Evolutionary conservation across 2,888 invertebrate species (phyloP).

Genomic region (Amorpha juglandis): DNA sequence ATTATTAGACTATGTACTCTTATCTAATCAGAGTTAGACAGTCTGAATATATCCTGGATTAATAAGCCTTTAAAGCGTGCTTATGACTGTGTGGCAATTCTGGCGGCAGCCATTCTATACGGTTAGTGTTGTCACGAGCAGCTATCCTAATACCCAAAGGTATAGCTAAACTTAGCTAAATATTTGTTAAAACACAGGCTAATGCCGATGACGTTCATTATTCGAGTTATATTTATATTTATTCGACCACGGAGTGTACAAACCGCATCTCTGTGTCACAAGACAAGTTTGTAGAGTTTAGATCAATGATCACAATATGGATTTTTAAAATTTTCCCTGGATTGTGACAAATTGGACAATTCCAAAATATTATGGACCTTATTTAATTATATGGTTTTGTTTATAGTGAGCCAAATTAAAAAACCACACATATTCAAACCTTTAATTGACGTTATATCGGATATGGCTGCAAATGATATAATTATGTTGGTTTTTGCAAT

Average conservation of each 20-base stretch:
- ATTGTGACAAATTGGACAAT: not conserved
- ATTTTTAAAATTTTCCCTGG: not conserved
- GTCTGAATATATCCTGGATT: too few species aligned
- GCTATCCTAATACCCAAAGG: conserved; percentile 7
- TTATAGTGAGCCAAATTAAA: not conserved
- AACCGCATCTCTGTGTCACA: not conserved
- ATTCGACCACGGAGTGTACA: not conserved
- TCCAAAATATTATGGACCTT: not conserved
- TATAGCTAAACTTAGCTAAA: conserved; percentile 17
- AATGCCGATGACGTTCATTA: not conserved
- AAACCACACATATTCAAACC: not conserved
- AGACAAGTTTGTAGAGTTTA: not conserved
- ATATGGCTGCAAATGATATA: not conserved
- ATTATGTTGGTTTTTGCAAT: not conserved
- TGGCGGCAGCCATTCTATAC: conserved; percentile 16
- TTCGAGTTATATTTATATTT: not conserved
- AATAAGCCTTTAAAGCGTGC: not conserved
- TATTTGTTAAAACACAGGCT: not conserved
- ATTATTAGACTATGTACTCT: too few species aligned
- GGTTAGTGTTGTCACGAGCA: conserved; percentile 24
- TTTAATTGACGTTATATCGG: not conserved
- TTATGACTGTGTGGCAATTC: conserved; percentile 15
- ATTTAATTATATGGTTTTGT: not conserved
- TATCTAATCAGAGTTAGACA: too few species aligned
- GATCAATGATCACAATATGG: not conserved